A percentile compares a stretch with the other conserved stretches of the same genome.
Evolutionary conservation across 1,140 invertebrate species (phyloP).

Genomic region (Microvelia longipes): DNA sequence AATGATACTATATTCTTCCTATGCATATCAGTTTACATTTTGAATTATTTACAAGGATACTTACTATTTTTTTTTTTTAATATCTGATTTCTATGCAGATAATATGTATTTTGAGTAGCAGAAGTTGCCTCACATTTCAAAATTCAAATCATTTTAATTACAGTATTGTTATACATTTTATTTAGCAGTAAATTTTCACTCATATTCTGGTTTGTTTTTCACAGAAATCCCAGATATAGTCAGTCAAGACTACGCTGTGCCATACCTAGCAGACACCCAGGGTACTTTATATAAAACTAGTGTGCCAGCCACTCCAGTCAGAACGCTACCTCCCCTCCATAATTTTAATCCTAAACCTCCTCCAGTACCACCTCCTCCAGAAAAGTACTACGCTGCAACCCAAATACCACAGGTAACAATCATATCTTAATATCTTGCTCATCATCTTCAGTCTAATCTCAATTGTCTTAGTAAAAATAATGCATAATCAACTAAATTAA

Average conservation of each 20-base stretch:
- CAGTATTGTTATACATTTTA: too few relatives aligned
- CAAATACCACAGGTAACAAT: conserved; percentile 44
- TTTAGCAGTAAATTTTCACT: too few relatives aligned
- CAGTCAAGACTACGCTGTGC: conserved; percentile 40
- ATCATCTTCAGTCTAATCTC: background rate
- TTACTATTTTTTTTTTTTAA: too few relatives aligned
- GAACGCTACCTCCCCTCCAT: conserved; percentile 36
- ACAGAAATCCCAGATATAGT: conserved; percentile 40
- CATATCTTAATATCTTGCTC: background rate
- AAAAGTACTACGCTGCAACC: conserved; percentile 56
- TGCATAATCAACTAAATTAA: too few relatives aligned
- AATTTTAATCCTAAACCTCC: conserved; percentile 47
- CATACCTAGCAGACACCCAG: conserved; percentile 26
- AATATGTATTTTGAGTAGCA: too few relatives aligned
- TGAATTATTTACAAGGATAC: too few relatives aligned
- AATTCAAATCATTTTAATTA: too few relatives aligned
- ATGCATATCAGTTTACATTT: too few relatives aligned
- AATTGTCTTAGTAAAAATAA: too few relatives aligned
- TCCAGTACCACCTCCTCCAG: conserved; percentile 50
- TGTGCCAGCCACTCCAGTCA: conserved; percentile 29
- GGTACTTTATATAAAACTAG: background rate
- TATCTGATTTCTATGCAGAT: too few relatives aligned
- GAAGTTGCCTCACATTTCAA: too few relatives aligned
- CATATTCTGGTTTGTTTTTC: conserved; percentile 19
- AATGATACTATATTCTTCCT: too few relatives aligned